These are phyloP conservation scores for Paramacrobiotus metropolitanus DNA, from an alignment of 1,140 invertebrate species.

Conservation along the genomic window DNA sequence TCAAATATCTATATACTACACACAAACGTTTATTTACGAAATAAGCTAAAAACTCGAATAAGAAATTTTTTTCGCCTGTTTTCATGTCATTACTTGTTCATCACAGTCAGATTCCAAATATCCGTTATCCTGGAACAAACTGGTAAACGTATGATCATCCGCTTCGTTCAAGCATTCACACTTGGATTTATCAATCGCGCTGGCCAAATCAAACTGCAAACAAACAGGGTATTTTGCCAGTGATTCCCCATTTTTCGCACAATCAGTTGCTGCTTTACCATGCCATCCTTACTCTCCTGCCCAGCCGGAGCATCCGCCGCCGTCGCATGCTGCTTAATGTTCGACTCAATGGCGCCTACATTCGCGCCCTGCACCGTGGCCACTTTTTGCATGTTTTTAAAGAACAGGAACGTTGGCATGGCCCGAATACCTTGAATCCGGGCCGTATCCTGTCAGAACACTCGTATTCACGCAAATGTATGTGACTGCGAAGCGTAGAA, in stretches of 20 bases:
- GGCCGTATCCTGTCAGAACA: slow-evolving; percentile 57
- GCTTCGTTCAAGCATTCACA: slow-evolving; percentile 93
- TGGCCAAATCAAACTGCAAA: slow-evolving; percentile 56
- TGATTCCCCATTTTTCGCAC: too few species aligned
- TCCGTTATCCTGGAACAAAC: slow-evolving; percentile 41
- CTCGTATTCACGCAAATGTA: too few species aligned
- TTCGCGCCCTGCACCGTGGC: slow-evolving; percentile 63
- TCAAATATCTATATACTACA: too few species aligned
- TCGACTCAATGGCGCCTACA: slow-evolving; percentile 47
- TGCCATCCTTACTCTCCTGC: slow-evolving; percentile 10
- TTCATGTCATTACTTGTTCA: slow-evolving; percentile 44
- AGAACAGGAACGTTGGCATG: slow-evolving; percentile 96
- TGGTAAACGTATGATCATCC: slow-evolving; percentile 64
- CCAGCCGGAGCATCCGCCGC: slow-evolving; percentile 26
- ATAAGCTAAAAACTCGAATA: too few species aligned
- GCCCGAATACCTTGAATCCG: slow-evolving; percentile 57
- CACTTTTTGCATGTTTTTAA: slow-evolving; percentile 57
- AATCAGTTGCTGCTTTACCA: not conserved
- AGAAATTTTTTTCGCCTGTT: too few species aligned
- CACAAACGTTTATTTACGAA: too few species aligned
- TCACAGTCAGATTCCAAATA: slow-evolving; percentile 78
- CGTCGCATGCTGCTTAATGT: slow-evolving; percentile 66
- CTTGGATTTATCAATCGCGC: slow-evolving; percentile 60
- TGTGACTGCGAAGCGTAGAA: too few species aligned
- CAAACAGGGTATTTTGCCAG: too few species aligned